A percentile compares a stretch with the other conserved stretches of the same genome.
phyloP scores from a whole-genome alignment of 2,888 invertebrate species.

The Pyrrhosoma nymphula region DNA sequence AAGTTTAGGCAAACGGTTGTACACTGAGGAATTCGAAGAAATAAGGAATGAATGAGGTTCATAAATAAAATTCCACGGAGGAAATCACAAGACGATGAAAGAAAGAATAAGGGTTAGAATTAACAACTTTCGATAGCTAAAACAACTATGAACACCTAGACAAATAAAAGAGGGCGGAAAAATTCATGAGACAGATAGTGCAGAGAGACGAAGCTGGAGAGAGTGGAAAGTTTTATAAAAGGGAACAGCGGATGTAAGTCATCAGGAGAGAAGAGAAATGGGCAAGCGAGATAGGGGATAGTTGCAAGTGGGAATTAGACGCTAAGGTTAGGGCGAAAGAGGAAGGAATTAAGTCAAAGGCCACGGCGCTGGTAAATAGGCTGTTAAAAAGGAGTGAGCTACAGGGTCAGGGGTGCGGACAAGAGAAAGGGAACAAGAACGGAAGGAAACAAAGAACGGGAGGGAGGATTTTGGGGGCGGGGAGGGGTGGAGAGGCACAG shows the following conservation, averaged over 20 bases:
- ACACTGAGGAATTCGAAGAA: too few species aligned
- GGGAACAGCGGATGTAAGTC: not conserved
- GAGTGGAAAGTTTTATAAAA: not conserved
- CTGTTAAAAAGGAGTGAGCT: constrained; percentile 18
- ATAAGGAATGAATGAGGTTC: too few species aligned
- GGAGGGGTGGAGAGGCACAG: not conserved
- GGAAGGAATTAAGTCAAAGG: constrained; percentile 45
- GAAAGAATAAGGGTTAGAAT: too few species aligned
- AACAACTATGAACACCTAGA: too few species aligned
- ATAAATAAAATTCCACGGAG: too few species aligned
- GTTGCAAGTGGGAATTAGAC: not conserved
- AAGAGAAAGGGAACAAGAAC: not conserved
- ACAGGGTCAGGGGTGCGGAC: not conserved
- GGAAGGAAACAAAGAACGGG: not conserved
- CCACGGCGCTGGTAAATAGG: constrained; percentile 51
- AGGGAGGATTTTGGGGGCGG: not conserved
- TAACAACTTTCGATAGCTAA: too few species aligned
- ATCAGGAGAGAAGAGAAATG: not conserved
- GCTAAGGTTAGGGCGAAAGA: not conserved
- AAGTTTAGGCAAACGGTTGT: too few species aligned
- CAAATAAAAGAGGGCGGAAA: too few species aligned
- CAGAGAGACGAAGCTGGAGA: not conserved
- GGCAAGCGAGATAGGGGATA: not conserved
- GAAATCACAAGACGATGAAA: too few species aligned
- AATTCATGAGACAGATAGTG: too few species aligned